Evolutionary conservation across 2,113 vertebrate species (phyloP).

Genomic region (Cephalopterus ornatus): DNA sequence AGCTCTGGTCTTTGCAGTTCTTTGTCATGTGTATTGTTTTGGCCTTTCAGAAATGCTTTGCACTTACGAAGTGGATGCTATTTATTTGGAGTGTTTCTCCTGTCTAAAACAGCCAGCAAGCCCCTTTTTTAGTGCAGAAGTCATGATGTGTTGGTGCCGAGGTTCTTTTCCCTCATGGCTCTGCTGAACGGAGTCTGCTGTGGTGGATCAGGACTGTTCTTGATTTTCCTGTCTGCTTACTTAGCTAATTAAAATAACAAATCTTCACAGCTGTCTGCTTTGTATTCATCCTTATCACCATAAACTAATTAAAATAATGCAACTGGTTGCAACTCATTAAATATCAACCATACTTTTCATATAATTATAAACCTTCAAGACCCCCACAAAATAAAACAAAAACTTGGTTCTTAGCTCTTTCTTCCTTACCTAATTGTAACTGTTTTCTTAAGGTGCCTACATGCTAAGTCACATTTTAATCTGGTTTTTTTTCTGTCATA

Average conservation of each 20-base stretch:
- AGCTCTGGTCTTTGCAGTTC: neutral
- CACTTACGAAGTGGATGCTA: neutral
- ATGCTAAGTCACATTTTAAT: neutral
- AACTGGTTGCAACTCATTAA: constrained; percentile 59
- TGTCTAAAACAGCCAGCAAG: constrained; percentile 41
- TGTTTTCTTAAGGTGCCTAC: neutral
- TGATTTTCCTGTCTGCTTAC: constrained; percentile 62
- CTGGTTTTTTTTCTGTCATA: neutral
- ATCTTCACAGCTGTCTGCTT: constrained; percentile 72
- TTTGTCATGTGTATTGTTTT: neutral
- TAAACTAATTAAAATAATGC: constrained; percentile 76
- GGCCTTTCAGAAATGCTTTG: neutral
- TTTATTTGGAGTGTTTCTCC: constrained; percentile 41
- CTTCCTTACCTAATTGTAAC: neutral
- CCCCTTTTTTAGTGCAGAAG: neutral
- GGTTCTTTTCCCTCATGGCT: neutral
- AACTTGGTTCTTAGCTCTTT: neutral
- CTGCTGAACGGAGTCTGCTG: constrained; percentile 9
- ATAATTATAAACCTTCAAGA: neutral
- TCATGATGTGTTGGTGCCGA: neutral
- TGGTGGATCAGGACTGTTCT: constrained; percentile 35
- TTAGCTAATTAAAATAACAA: constrained; percentile 80
- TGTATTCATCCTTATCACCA: constrained; percentile 66
- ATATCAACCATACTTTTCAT: constrained; percentile 53
- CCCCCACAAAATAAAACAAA: neutral